These are phyloP conservation scores for Horisme vitalbata DNA, from an alignment of 2,888 invertebrate genomes.

Conservation along the genomic window DNA sequence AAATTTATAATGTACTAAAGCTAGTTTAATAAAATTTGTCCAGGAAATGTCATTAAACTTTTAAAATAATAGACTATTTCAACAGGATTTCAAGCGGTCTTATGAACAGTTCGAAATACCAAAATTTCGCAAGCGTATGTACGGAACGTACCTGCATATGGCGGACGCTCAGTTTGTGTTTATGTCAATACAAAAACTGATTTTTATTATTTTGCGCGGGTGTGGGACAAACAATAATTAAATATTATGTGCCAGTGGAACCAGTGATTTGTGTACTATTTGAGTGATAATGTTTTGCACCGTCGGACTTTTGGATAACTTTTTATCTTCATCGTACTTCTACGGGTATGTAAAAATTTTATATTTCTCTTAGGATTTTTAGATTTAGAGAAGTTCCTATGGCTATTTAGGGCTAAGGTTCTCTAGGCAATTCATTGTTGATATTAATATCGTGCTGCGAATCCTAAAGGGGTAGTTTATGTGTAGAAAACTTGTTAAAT, in stretches of 20 bases:
- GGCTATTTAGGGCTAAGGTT: slow-evolving; percentile 24
- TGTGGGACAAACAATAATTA: slow-evolving; percentile 72
- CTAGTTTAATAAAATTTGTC: no score
- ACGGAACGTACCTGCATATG: slow-evolving; percentile 79
- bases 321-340: slow-evolving; percentile 66
- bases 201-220: slow-evolving; percentile 79
- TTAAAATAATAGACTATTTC: not conserved
- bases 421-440: slow-evolving; percentile 17
- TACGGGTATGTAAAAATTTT: slow-evolving; percentile 76
- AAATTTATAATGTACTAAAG: no score
- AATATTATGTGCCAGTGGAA: slow-evolving; percentile 72
- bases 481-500: slow-evolving; percentile 12
- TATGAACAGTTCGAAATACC: not conserved
- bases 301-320: slow-evolving; percentile 70
- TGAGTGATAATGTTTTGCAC: slow-evolving; percentile 76
- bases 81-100: not conserved
- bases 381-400: slow-evolving; percentile 41
- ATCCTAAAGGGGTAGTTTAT: slow-evolving; percentile 7
- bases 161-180: slow-evolving; percentile 82
- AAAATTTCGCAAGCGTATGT: slow-evolving; percentile 42
- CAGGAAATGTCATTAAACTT: not conserved
- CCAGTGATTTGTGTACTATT: slow-evolving; percentile 71
- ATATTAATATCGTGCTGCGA: slow-evolving; percentile 13
- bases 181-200: slow-evolving; percentile 81
- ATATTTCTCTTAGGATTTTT: slow-evolving; percentile 61